A percentile compares a stretch with the other conserved stretches of the same genome.
These are phyloP conservation scores for Pyrocoelia pectoralis DNA, from an alignment of 2,888 invertebrate genomes.

Conservation along the genomic window DNA sequence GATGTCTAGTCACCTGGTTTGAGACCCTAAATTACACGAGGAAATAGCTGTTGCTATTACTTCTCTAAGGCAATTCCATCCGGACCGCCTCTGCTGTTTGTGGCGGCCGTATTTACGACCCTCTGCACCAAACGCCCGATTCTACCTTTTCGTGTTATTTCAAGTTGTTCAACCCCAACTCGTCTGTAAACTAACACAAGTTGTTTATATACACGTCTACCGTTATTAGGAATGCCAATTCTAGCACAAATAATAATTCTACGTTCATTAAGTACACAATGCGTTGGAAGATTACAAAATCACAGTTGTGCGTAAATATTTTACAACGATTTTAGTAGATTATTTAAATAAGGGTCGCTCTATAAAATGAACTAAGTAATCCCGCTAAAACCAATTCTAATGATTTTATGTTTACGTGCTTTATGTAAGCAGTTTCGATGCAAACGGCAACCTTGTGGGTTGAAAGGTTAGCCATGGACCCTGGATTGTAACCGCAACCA, in stretches of 20 bases:
- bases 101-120: conserved; percentile 52
- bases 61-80: conserved; percentile 50
- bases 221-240: conserved; percentile 27
- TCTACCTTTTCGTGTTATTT: conserved; percentile 39
- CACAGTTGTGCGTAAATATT: not conserved
- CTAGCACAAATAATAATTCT: conserved; percentile 19
- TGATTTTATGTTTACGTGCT: conserved; percentile 23
- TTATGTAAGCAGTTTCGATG: conserved; percentile 32
- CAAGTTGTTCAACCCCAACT: conserved; percentile 29
- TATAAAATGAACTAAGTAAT: not conserved
- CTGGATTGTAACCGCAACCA: conserved; percentile 40
- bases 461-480: conserved; percentile 34
- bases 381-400: not conserved
- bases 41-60: conserved; percentile 54
- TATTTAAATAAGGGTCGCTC: not conserved
- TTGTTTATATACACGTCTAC: conserved; percentile 26
- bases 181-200: conserved; percentile 29
- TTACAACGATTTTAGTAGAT: not conserved
- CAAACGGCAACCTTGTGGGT: conserved; percentile 30
- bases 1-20: conserved; percentile 45
- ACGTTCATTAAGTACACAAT: conserved; percentile 23
- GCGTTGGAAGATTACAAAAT: conserved; percentile 19
- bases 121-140: conserved; percentile 52
- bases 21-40: conserved; percentile 53
- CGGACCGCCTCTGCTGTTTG: conserved; percentile 49